Evolutionary conservation across 2,797 vertebrate species (phyloP).

Genomic region (Nasua narica): DNA sequence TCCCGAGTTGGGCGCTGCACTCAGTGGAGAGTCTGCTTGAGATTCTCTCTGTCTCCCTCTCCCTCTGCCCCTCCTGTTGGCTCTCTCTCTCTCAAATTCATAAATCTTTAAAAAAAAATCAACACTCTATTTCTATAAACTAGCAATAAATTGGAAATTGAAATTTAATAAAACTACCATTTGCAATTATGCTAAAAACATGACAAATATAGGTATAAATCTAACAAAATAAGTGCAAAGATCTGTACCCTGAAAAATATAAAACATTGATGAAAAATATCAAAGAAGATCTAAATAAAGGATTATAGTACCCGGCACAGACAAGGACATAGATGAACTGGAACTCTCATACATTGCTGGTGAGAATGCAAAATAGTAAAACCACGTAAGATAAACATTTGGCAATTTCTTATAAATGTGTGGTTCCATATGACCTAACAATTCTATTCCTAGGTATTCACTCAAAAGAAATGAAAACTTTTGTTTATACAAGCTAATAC

Average conservation of each 20-base stretch:
- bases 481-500: neutral
- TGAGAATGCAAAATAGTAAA: neutral
- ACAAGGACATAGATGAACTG: neutral
- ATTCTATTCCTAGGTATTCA: neutral
- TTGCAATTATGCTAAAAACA: neutral
- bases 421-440: neutral
- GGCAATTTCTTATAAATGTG: neutral
- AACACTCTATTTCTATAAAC: neutral
- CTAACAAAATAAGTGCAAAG: neutral
- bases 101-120: neutral
- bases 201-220: neutral
- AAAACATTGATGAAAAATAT: neutral
- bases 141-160: neutral
- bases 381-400: neutral
- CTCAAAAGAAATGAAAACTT: neutral
- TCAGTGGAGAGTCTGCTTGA: neutral
- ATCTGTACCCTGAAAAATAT: neutral
- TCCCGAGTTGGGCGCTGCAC: neutral
- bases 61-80: neutral
- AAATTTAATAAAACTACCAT: neutral
- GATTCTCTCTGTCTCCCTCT: neutral
- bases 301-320: neutral
- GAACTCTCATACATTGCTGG: neutral
- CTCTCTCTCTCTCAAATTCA: neutral
- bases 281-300: neutral